Evolutionary conservation across 1,140 invertebrate genomes (phyloP), one percentile per base, ranked within the genome.

Genomic region (Hyles vespertilio): DNA sequence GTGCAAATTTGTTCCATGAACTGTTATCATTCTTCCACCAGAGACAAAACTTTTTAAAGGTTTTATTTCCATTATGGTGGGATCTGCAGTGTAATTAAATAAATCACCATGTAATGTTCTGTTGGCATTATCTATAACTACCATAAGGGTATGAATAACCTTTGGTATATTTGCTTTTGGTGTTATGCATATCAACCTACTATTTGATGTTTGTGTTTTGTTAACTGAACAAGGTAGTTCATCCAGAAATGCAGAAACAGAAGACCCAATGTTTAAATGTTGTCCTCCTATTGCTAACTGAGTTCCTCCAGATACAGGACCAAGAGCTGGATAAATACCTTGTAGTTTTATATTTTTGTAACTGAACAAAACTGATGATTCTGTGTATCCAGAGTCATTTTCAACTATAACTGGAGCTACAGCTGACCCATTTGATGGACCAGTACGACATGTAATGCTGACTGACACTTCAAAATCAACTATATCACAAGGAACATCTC

Each of bases 301-400:
- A 0, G 98, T 99, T 2, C 98, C 98, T 32, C 98, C 98, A 65
- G 97, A 97, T 70, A 95, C 93, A 3, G 98, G 98, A 0, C 98
- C 98, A 49, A 96, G 91, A 0, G 92, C 90, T 1, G 98, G 98
- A 82, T 93, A 94, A 53, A 99, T 91, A 5, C 94, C 94, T 50
- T 92, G 93, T 48, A 99, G 82, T 74, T 93, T 91, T 53, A 98
- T 94, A 82, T 97, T 94, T 82, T 97, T 97, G 72, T 97, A 98
- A 80, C 94, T 96, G 74, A 97, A 98, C 57, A 95, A 92, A 1
- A 98, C 96, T 36, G 94, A 93, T 8, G 96, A 97, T 72, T 96
- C 93, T 0, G 96, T 98, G 62, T 93, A 95, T 0, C 96, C 96
- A 40, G 96, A 95, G 71, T 95, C 94, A 82, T 98, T 98, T 22